Base-by-base conservation (phyloP, 2,113 vertebrate species). In the Pelusios castaneus region DNA sequence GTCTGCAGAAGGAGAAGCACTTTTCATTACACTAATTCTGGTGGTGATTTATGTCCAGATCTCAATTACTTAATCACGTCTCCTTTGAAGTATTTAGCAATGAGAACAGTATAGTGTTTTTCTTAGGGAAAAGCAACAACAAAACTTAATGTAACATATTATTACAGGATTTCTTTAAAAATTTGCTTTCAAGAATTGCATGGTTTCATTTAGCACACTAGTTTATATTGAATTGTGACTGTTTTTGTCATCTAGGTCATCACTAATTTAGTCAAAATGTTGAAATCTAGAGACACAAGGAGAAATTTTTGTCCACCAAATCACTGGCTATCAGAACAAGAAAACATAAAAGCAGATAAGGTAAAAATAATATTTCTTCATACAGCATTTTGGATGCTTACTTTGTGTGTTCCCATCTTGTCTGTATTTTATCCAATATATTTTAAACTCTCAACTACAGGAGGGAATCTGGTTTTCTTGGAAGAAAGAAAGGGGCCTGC, bases 211-310 rank as follows among this genome's bases (percentile, higher is more conserved):
- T 14, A 4, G 29, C 8, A 3, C 77, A 49, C 34, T 82, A 31
- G 47, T n/a, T 77, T 79, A 1, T 82, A 25, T 89, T 94, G 88
- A 63, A 3, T 6, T 0, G 13, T 2, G n/a, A 80, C n/a, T 96
- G 4, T 95, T 96, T 89, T 55, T 97, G 63, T 80, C 73, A 81
- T 67, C 5, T 96, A 99, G 99, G 99, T 99, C 54, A 99, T 99
- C 95, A 99, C 99, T 95, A 99, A 99, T 95, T 98, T 99, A 93
- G 99, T 99, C 97, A 99, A 99, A 97, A 99, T 99, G 99, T 97
- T 99, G 90, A 99, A 99, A 97, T 98, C 99, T 88, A 98, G 99
- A 51, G 99, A 99, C 96, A 99, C 99, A 6, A 98, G 99, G 89
- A 98, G 99, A 94, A 99, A 98, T 76, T 99, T 99, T 95, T 99